A percentile compares a stretch with the other conserved stretches of the same genome.
These are phyloP conservation scores for Anadara kagoshimensis DNA, from an alignment of 1,140 invertebrate genomes.

Conservation along the genomic window DNA sequence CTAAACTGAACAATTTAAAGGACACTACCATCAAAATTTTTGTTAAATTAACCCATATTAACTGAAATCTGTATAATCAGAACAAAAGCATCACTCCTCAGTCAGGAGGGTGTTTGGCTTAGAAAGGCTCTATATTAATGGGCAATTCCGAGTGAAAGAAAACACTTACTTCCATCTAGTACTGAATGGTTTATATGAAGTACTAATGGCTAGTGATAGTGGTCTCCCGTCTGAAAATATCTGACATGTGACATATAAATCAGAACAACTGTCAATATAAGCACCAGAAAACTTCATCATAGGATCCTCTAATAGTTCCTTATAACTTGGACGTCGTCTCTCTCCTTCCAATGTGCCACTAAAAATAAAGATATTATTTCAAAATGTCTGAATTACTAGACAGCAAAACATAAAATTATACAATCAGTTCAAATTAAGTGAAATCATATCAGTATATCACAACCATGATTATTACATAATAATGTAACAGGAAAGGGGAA, in stretches of 20 bases:
- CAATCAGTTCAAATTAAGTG: too few species aligned
- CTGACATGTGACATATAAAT: slow-evolving; percentile 91
- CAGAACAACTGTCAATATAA: slow-evolving; percentile 86
- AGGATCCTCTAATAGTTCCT: slow-evolving; percentile 89
- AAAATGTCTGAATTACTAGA: neutral
- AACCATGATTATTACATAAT: too few species aligned
- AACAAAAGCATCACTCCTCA: too few species aligned
- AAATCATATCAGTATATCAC: too few species aligned
- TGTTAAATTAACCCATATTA: too few species aligned
- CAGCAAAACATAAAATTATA: neutral
- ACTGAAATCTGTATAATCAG: too few species aligned
- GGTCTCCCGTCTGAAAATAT: slow-evolving; percentile 89
- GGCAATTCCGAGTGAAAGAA: neutral
- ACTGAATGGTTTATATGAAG: slow-evolving; percentile 94
- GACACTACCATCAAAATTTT: too few species aligned
- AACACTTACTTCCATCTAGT: slow-evolving; percentile 90
- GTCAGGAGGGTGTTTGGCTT: too few species aligned
- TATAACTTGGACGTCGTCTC: slow-evolving; percentile 88
- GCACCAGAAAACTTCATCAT: slow-evolving; percentile 93
- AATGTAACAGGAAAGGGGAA: too few species aligned
- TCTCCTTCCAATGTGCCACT: slow-evolving; percentile 96
- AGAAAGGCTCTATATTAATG: neutral
- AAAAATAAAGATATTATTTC: slow-evolving; percentile 38
- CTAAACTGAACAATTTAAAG: too few species aligned
- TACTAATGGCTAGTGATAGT: slow-evolving; percentile 90